Evolutionary conservation across 2,888 invertebrate species (phyloP).

Genomic region (Amphipoea oculea): DNA sequence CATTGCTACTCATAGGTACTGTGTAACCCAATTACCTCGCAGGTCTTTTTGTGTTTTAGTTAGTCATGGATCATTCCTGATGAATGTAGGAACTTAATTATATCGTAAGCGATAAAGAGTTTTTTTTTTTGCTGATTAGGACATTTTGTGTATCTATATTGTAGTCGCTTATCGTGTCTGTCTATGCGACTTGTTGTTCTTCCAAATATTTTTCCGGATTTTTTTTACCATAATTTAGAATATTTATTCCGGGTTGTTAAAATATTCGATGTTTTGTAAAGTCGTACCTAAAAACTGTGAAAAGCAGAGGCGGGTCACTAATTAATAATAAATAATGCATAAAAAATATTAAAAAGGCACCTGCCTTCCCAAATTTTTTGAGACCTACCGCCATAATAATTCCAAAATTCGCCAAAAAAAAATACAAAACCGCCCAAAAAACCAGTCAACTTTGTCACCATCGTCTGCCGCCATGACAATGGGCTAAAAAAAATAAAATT

Average conservation of each 20-base stretch:
- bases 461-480: conserved; percentile 26
- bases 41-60: neutral
- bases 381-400: neutral
- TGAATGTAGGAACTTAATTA: neutral
- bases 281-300: neutral
- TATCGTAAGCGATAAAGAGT: neutral
- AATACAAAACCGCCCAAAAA: neutral
- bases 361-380: neutral
- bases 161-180: neutral
- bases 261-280: too few species aligned
- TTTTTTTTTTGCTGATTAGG: too few species aligned
- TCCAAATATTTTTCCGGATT: too few species aligned
- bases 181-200: neutral
- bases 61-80: neutral
- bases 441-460: conserved; percentile 15
- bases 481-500: conserved; percentile 68
- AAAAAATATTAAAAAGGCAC: neutral
- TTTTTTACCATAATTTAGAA: neutral
- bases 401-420: neutral
- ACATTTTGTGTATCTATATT: neutral
- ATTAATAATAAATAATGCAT: neutral
- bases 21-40: too few species aligned
- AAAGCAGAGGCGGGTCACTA: too few species aligned
- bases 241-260: too few species aligned
- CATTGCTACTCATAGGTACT: too few species aligned